phyloP scores from a whole-genome alignment of 2,888 invertebrate genomes.

The Lasioglossum calceatum region DNA sequence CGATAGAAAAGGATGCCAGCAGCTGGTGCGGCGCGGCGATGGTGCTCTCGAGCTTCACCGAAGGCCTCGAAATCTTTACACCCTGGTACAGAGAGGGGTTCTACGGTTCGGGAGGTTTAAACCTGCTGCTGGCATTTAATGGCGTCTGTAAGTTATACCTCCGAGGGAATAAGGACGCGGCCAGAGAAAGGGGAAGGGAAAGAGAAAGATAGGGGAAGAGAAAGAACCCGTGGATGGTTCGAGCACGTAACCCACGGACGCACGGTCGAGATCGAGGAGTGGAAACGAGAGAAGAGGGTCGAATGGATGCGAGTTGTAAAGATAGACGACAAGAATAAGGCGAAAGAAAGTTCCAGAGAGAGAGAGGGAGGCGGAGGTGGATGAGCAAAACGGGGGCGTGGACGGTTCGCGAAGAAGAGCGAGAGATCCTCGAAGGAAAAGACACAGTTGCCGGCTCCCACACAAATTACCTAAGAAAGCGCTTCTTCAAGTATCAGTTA shows the following conservation, averaged over 20 bases:
- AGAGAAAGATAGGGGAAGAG: slow-evolving; percentile 7
- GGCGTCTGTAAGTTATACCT: slow-evolving; percentile 75
- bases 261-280: slow-evolving; percentile 46
- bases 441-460: slow-evolving; percentile 77
- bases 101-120: slow-evolving; percentile 66
- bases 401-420: slow-evolving; percentile 19
- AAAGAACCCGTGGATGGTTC: slow-evolving; percentile 12
- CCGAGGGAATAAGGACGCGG: slow-evolving; percentile 33
- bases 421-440: slow-evolving; percentile 52
- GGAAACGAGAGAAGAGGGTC: slow-evolving; percentile 57
- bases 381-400: background rate
- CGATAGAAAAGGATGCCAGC: slow-evolving; percentile 56
- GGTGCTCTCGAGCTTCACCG: slow-evolving; percentile 45
- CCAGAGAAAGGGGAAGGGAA: slow-evolving; percentile 25
- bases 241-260: slow-evolving; percentile 44
- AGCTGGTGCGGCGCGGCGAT: background rate
- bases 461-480: slow-evolving; percentile 78
- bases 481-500: slow-evolving; percentile 77
- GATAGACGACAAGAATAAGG: slow-evolving; percentile 53
- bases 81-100: slow-evolving; percentile 68
- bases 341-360: slow-evolving; percentile 30
- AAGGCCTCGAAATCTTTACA: slow-evolving; percentile 71
- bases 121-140: slow-evolving; percentile 76
- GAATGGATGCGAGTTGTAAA: slow-evolving; percentile 58
- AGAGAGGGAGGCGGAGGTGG: background rate